These are phyloP conservation scores for Hyalella azteca DNA, from an alignment of 2,888 invertebrate species.

Conservation along the genomic window DNA sequence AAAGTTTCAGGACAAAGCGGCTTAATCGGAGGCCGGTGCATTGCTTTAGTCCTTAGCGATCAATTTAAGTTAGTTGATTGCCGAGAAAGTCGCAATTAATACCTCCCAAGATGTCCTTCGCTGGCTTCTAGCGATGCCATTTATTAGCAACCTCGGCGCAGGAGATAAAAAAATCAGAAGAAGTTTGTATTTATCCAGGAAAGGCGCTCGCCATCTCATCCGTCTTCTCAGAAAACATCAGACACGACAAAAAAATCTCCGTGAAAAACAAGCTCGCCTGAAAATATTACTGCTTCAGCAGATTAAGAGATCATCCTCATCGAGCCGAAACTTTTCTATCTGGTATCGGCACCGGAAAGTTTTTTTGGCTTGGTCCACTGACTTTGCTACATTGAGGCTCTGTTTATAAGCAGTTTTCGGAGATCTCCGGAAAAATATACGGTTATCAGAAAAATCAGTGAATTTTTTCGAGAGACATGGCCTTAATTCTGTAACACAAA, in stretches of 20 bases:
- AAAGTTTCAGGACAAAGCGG: too few relatives aligned
- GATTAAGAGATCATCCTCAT: slow-evolving; percentile 35
- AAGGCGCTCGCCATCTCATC: background rate
- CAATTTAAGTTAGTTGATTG: slow-evolving; percentile 11
- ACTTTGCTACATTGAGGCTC: background rate
- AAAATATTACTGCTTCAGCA: slow-evolving; percentile 22
- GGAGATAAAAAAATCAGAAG: background rate
- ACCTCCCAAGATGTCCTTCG: background rate
- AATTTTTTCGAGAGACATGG: too few relatives aligned
- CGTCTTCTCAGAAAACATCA: slow-evolving; percentile 23
- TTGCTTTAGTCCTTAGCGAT: background rate
- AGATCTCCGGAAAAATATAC: too few relatives aligned
- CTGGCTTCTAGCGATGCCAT: background rate
- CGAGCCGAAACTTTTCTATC: background rate
- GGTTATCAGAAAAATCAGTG: too few relatives aligned
- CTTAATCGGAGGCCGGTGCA: too few relatives aligned
- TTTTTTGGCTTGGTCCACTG: background rate
- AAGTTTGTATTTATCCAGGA: background rate
- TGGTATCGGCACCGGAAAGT: background rate
- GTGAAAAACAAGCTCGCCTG: background rate
- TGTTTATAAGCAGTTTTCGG: background rate
- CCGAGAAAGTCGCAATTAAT: slow-evolving; percentile 15
- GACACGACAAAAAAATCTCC: background rate
- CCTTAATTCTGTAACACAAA: too few relatives aligned
- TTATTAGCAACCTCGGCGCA: background rate